Evolutionary conservation across 1,140 invertebrate genomes (phyloP).

Genomic region (Drosophila leontia): DNA sequence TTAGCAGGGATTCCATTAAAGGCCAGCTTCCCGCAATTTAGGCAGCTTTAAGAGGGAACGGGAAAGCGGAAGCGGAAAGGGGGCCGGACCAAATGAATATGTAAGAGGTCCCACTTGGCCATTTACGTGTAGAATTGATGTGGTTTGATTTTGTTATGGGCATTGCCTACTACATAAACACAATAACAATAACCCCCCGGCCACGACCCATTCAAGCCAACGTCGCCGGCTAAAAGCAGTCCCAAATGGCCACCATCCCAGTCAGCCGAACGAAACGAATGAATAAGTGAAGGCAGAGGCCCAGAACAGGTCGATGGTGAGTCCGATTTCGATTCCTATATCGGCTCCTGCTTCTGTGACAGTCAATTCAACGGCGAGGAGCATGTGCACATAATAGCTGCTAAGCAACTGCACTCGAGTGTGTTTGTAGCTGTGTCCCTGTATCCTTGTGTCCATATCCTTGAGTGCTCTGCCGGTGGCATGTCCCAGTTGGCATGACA

Average conservation of each 20-base stretch:
- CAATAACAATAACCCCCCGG: conserved; percentile 51
- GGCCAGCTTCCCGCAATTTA: conserved; percentile 54
- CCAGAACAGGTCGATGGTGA: conserved; percentile 27
- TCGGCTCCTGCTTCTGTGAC: conserved; percentile 11
- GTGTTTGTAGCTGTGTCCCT: conserved; percentile 14
- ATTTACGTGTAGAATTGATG: conserved; percentile 82
- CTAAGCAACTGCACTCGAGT: conserved; percentile 68
- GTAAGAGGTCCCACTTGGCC: conserved; percentile 81
- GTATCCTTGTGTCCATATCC: conserved; percentile 27
- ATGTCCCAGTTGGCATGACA: conserved; percentile 70
- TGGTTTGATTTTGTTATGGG: conserved; percentile 81
- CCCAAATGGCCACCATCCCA: conserved; percentile 56
- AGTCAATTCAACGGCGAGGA: conserved; percentile 51
- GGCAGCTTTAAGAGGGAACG: conserved; percentile 45
- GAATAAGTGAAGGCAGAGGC: conserved; percentile 70
- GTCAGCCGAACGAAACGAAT: conserved; percentile 66
- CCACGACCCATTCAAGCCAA: conserved; percentile 41
- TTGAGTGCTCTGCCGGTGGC: conserved; percentile 60
- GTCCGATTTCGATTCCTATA: conserved; percentile 14
- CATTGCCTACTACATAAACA: conserved; percentile 73
- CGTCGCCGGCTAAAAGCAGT: conserved; percentile 62
- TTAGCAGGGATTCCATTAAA: conserved; percentile 76
- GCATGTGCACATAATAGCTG: conserved; percentile 81
- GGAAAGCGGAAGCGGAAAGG: background rate
- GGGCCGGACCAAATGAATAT: conserved; percentile 66